Conservation (phyloP, 2,797 vertebrate genomes). For the Cichlasoma orientale region DNA sequence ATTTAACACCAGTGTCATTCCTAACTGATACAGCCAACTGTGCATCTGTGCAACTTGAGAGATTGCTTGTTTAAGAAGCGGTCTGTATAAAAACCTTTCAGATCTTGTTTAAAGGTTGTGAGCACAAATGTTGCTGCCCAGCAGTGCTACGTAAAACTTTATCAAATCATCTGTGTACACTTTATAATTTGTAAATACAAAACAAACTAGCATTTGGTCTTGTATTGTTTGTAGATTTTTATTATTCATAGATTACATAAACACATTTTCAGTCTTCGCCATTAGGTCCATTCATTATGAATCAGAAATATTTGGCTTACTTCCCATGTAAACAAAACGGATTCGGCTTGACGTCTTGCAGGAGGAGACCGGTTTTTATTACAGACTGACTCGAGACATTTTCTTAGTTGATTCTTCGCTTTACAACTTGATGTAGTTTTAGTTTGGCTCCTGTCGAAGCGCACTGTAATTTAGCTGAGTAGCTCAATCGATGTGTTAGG, state of each 20-base stretch:
- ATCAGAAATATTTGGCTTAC: constrained; percentile 24
- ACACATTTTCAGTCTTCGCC: constrained; percentile 4
- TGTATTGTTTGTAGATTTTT: constrained; percentile 8
- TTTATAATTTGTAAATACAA: background rate
- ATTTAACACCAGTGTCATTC: background rate
- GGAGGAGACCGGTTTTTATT: constrained; percentile 6
- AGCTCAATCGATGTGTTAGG: background rate
- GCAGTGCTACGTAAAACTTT: background rate
- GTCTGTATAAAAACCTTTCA: background rate
- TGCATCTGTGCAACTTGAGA: background rate
- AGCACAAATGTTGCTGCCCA: background rate
- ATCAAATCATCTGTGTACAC: background rate
- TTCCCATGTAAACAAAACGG: constrained; percentile 34
- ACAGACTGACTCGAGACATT: constrained; percentile 10
- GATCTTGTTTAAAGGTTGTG: background rate
- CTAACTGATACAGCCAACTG: background rate
- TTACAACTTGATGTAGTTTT: background rate
- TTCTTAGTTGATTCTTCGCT: constrained; percentile 8
- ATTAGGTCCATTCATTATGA: constrained; percentile 10
- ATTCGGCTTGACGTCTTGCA: background rate
- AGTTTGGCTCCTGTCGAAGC: background rate
- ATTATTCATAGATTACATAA: background rate
- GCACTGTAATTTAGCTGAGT: background rate
- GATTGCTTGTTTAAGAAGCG: background rate
- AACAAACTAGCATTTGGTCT: constrained; percentile 1